A percentile compares a stretch with the other conserved stretches of the same genome.
Conservation (phyloP, 2,888 invertebrate genomes). For the Cerastoderma edule region DNA sequence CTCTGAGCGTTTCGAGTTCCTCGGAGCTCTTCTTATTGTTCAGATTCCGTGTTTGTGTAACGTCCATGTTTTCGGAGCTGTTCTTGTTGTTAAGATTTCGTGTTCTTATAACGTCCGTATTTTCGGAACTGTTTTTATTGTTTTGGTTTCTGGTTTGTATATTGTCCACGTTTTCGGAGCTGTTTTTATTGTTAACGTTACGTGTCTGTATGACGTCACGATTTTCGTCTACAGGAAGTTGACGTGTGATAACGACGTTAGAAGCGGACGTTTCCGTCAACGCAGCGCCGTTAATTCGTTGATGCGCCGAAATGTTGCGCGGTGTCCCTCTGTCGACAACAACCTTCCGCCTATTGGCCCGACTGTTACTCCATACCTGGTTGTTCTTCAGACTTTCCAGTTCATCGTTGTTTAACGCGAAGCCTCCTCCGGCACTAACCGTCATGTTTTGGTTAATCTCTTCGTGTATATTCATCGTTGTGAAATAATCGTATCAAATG, state of each 20-base stretch:
- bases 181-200: too few relatives aligned
- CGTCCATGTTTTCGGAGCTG: too few relatives aligned
- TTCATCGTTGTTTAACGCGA: slow-evolving; percentile 42
- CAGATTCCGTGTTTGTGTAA: too few relatives aligned
- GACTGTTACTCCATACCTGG: slow-evolving; percentile 36
- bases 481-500: background rate
- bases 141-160: background rate
- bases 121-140: slow-evolving; percentile 4
- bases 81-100: too few relatives aligned
- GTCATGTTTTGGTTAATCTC: slow-evolving; percentile 46
- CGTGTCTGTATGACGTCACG: too few relatives aligned
- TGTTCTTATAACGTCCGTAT: too few relatives aligned
- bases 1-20: slow-evolving; percentile 40
- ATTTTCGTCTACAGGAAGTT: too few relatives aligned
- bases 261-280: too few relatives aligned
- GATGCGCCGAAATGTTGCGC: too few relatives aligned
- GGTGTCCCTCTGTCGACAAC: background rate
- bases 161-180: background rate
- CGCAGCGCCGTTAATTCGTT: too few relatives aligned
- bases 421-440: slow-evolving; percentile 27
- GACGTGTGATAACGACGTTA: too few relatives aligned
- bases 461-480: slow-evolving; percentile 31
- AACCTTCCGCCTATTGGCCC: slow-evolving; percentile 12
- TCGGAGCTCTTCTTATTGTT: slow-evolving; percentile 32
- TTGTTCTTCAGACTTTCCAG: slow-evolving; percentile 40